Percentiles rank a stretch among this genome's conserved stretches.
phyloP scores from a whole-genome alignment of 1,140 invertebrate genomes.

The Drosophila lini region DNA sequence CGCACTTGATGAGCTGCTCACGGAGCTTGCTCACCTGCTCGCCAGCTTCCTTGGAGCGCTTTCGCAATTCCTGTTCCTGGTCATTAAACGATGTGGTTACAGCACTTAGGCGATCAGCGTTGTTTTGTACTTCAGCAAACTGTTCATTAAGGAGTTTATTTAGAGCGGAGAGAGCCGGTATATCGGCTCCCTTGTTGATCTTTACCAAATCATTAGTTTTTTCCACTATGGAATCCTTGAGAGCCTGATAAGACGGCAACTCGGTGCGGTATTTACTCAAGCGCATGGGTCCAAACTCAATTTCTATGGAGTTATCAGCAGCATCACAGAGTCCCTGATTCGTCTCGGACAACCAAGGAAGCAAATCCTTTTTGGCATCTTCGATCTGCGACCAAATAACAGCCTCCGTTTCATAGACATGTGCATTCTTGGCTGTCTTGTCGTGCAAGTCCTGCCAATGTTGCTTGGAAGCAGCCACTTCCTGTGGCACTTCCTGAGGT shows the following conservation, averaged over 20 bases:
- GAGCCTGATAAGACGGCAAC: conserved; percentile 90
- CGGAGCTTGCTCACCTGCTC: conserved; percentile 90
- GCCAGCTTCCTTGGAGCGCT: conserved; percentile 89
- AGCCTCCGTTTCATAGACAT: conserved; percentile 93
- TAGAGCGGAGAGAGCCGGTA: conserved; percentile 89
- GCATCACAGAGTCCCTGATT: conserved; percentile 90
- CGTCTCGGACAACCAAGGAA: conserved; percentile 93
- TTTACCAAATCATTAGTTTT: conserved; percentile 93
- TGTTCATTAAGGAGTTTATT: conserved; percentile 90
- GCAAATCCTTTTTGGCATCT: conserved; percentile 92
- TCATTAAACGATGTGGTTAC: conserved; percentile 89
- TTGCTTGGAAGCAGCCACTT: conserved; percentile 87
- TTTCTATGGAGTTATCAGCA: conserved; percentile 90
- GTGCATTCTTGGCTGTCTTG: conserved; percentile 88
- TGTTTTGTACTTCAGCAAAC: conserved; percentile 90
- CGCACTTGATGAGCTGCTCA: conserved; percentile 94
- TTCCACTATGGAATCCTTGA: conserved; percentile 90
- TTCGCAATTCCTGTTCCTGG: conserved; percentile 89
- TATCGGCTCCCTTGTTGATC: conserved; percentile 89
- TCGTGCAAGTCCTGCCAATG: conserved; percentile 91
- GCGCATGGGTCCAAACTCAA: conserved; percentile 90
- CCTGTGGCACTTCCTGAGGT: conserved; percentile 87
- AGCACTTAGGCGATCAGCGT: conserved; percentile 91
- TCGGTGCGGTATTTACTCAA: conserved; percentile 94
- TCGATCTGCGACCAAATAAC: conserved; percentile 97